Percentiles rank a stretch among this genome's conserved stretches.
Conservation (phyloP, 1,140 invertebrate genomes). For the Mizuhopecten yessoensis region DNA sequence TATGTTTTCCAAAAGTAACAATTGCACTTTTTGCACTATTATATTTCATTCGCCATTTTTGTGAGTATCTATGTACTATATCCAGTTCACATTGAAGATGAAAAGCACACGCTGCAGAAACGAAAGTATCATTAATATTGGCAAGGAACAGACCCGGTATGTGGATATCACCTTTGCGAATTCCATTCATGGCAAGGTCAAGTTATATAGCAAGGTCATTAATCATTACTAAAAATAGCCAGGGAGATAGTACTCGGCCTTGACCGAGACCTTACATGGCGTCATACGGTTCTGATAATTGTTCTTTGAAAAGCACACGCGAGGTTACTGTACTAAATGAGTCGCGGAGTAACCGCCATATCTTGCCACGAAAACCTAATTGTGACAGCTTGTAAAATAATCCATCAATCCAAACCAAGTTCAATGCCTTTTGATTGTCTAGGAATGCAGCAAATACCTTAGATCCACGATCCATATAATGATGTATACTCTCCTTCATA, state of each 20-base stretch:
- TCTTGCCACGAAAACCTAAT: too few species aligned
- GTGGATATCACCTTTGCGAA: neutral
- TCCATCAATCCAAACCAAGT: constrained; percentile 42
- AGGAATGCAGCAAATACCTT: constrained; percentile 42
- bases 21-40: too few species aligned
- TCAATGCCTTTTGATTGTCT: too few species aligned
- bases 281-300: too few species aligned
- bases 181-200: neutral
- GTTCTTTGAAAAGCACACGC: too few species aligned
- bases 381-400: constrained; percentile 30
- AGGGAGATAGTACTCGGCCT: constrained; percentile 47
- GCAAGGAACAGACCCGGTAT: neutral
- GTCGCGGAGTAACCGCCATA: too few species aligned
- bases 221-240: constrained; percentile 42
- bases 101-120: neutral
- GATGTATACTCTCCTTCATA: constrained; percentile 43
- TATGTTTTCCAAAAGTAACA: too few species aligned
- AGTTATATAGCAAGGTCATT: constrained; percentile 37
- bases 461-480: constrained; percentile 43
- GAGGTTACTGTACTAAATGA: too few species aligned
- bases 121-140: neutral
- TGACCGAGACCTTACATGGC: neutral
- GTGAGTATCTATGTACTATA: constrained; percentile 16
- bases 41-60: neutral
- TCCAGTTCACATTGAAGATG: neutral